Evolutionary conservation across 2,888 invertebrate species (phyloP).

Genomic region (Luffia ferchaultella): DNA sequence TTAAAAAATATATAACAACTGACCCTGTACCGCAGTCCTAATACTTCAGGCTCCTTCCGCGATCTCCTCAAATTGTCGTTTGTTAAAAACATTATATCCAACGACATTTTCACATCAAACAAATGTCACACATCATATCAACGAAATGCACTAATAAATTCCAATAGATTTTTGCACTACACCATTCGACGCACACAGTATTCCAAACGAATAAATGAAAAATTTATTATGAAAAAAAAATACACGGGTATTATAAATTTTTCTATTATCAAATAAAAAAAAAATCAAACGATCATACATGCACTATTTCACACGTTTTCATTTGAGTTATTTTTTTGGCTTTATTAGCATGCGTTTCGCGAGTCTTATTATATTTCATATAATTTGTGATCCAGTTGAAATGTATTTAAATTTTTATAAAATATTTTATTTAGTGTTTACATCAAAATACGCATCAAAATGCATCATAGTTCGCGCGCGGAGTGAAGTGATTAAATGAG

Average conservation of each 20-base stretch:
- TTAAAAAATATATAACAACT: slow-evolving; percentile 15
- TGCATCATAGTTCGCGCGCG: slow-evolving; percentile 44
- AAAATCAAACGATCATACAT: no score
- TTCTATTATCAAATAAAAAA: no score
- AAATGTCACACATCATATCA: slow-evolving; percentile 15
- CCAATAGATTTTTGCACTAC: background rate
- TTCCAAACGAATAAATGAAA: background rate
- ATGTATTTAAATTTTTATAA: no score
- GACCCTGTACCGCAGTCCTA: slow-evolving; percentile 61
- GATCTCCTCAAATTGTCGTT: slow-evolving; percentile 57
- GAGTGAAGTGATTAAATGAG: slow-evolving; percentile 28
- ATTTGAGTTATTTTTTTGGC: no score
- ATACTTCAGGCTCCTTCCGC: slow-evolving; percentile 52
- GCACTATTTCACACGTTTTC: no score
- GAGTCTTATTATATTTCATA: no score
- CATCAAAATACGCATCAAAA: slow-evolving; percentile 49
- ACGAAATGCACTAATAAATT: slow-evolving; percentile 22
- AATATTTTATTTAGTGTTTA: no score
- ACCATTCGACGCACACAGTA: background rate
- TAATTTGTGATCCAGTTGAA: no score
- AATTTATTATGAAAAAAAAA: no score
- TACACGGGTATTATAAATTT: no score
- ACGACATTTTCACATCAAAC: slow-evolving; percentile 31
- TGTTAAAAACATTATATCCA: slow-evolving; percentile 63
- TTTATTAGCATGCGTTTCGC: no score